These are phyloP conservation scores for Oreocharis arfaki DNA, from an alignment of 2,113 vertebrate genomes.

Conservation along the genomic window DNA sequence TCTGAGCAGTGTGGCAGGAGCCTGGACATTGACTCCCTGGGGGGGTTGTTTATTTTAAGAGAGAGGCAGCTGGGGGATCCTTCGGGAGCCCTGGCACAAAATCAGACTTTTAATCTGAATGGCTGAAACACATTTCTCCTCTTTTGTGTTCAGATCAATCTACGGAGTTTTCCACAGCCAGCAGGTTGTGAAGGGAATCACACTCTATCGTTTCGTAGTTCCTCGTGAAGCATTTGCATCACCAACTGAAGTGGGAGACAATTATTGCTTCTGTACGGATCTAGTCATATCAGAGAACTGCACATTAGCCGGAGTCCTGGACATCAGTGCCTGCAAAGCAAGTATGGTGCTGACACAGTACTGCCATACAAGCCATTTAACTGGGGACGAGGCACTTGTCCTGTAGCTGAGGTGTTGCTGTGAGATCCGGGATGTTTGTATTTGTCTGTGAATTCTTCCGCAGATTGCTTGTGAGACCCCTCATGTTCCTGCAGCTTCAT, in stretches of 20 bases:
- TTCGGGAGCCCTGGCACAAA: not conserved
- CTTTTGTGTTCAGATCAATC: constrained; percentile 79
- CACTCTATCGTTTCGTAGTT: constrained; percentile 83
- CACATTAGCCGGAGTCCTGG: constrained; percentile 80
- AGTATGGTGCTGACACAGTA: constrained; percentile 39
- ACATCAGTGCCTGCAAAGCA: constrained; percentile 78
- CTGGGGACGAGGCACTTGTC: not conserved
- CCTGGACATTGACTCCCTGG: not conserved
- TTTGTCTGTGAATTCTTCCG: not conserved
- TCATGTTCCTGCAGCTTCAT: not conserved
- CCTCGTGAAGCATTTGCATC: constrained; percentile 79
- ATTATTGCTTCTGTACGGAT: constrained; percentile 84
- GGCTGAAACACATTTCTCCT: not conserved
- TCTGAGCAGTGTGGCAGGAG: not conserved
- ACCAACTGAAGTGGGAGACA: constrained; percentile 76
- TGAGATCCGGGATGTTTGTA: fast-evolving
- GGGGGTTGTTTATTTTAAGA: not conserved
- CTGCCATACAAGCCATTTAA: not conserved
- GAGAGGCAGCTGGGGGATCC: not conserved
- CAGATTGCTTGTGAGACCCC: not conserved
- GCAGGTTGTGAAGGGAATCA: constrained; percentile 80
- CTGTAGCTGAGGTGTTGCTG: not conserved
- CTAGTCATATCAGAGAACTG: constrained; percentile 72
- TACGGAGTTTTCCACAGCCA: constrained; percentile 73
- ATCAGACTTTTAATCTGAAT: not conserved